Evolutionary conservation across 2,888 invertebrate species (phyloP).

Genomic region (Pseudococcus jackbeardsleyi): DNA sequence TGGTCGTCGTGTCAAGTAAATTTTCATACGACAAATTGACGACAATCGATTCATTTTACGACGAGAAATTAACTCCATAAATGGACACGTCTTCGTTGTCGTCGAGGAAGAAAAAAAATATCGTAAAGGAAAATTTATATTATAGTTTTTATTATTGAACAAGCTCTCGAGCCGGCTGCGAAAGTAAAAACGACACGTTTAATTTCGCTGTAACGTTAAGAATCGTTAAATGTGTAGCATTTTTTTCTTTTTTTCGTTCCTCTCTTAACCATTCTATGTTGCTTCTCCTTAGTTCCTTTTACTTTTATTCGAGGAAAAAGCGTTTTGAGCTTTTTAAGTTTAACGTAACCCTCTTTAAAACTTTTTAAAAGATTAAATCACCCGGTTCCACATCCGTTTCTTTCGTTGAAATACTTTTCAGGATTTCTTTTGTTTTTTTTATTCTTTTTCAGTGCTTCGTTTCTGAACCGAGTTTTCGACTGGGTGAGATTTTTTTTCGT

Average conservation of each 20-base stretch:
- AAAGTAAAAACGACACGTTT: conserved; percentile 53
- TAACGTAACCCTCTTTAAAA: conserved; percentile 49
- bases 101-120: background rate
- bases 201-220: conserved; percentile 33
- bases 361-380: conserved; percentile 45
- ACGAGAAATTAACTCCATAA: background rate
- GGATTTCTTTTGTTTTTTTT: conserved; percentile 51
- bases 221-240: conserved; percentile 55
- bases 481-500: background rate
- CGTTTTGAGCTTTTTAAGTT: conserved; percentile 54
- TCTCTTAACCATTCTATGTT: background rate
- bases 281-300: conserved; percentile 17
- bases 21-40: conserved; percentile 34
- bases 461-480: background rate
- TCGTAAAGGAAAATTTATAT: conserved; percentile 7
- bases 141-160: conserved; percentile 9
- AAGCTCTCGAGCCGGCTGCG: background rate
- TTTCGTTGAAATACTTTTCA: conserved; percentile 35
- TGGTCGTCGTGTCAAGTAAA: background rate
- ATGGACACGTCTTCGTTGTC: background rate
- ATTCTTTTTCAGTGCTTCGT: background rate
- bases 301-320: conserved; percentile 14
- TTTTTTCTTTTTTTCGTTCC: conserved; percentile 28
- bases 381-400: conserved; percentile 30
- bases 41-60: conserved; percentile 42